Evolutionary conservation across 2,113 vertebrate genomes (phyloP), one percentile per base, ranked within the genome.

Genomic region (Pleuronectes platessa): DNA sequence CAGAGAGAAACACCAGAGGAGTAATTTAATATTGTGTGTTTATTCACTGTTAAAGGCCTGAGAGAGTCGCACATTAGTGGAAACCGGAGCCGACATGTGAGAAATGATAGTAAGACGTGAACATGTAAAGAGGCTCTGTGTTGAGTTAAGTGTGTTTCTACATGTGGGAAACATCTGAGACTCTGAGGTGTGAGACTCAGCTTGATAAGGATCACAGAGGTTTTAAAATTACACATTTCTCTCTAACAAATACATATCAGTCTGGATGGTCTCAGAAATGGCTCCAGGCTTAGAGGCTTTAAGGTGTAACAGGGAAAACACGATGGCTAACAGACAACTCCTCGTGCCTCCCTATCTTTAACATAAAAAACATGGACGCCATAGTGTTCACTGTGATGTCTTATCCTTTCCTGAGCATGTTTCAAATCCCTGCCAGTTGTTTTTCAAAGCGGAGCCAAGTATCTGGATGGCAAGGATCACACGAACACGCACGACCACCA

Each of bases 11-110:
- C 9, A 37, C 18, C 20, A 64, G 55, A 67, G 31, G 60, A 18
- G 68, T 82, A 75, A 90, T 79, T 68, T 68, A 78, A 86, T 87
- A 61, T 20, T n/a, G 45, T 15, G 62, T 76, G 77, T 86, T 86
- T 80, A 55, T 68, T 73, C 58, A 27, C 56, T 75, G 82, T 78
- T 61, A 58, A 35, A 17, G 47, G 40, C 74, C 40, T 23, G 49
- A 31, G 60, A 88, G 71, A 68, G 71, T 42, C 47, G 45, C 18
- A 61, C 75, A 83, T 87, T 61, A 86, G 85, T 47, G 71, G 85
- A 85, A 83, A 90, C 27, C 37, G 40, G 47, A 88, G 35, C 61
- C 27, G 2, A 14, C 49, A 58, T n/a, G 45, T 49, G 76, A 74
- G 59, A 27, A 73, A 75, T 68, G 14, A 67, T 2, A 68, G 65